Percentiles rank a stretch among this genome's conserved stretches.
phyloP scores from a whole-genome alignment of 2,797 vertebrate species.

The Lerista edwardsae region DNA sequence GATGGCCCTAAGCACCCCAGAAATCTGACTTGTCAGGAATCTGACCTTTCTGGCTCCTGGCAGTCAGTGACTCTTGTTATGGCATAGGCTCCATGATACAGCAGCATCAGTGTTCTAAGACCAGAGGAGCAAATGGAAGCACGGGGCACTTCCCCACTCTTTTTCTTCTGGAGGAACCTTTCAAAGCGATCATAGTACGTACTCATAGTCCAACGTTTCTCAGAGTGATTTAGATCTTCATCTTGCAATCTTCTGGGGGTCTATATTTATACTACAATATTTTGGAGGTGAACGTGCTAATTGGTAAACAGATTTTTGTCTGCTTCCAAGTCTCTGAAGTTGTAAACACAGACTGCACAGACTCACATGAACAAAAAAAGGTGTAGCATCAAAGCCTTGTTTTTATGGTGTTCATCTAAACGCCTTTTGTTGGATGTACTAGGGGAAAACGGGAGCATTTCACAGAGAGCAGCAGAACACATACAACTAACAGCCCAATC shows the following conservation, averaged over 20 bases:
- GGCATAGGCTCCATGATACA: too few species aligned
- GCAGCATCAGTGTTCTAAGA: not conserved
- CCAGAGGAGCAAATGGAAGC: not conserved
- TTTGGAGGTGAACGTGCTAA: not conserved
- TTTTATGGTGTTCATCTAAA: slow-evolving; percentile 14
- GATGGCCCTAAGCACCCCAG: too few species aligned
- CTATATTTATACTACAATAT: not conserved
- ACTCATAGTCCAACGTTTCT: not conserved
- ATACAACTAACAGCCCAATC: not conserved
- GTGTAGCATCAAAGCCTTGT: slow-evolving; percentile 2
- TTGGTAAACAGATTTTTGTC: slow-evolving; percentile 14
- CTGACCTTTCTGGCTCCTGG: too few species aligned
- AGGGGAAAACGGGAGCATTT: not conserved
- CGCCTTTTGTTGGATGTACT: not conserved
- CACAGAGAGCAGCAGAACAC: not conserved
- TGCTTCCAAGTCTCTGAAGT: slow-evolving; percentile 1
- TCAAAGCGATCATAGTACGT: not conserved
- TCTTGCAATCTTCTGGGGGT: not conserved
- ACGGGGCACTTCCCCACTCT: not conserved
- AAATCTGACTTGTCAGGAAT: too few species aligned
- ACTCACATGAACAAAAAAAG: not conserved
- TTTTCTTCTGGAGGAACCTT: too few species aligned
- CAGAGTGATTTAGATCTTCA: not conserved
- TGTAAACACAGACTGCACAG: not conserved
- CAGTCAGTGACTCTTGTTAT: too few species aligned